Evolutionary conservation across 2,888 invertebrate species (phyloP), one percentile per base, ranked within the genome.

Genomic region (Muscina levida): DNA sequence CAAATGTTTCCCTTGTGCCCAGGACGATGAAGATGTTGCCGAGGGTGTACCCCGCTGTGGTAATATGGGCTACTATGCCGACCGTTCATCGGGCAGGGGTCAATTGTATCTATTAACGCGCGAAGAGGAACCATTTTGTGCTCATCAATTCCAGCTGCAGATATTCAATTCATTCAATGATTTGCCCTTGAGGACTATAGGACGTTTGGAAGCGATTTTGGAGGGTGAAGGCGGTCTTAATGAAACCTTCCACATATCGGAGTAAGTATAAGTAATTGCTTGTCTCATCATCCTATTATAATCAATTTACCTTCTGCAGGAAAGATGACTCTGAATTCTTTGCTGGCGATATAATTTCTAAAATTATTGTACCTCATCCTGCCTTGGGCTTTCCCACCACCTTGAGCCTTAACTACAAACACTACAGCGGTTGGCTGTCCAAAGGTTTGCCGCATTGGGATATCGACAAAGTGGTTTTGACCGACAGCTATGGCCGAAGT

Each of bases 11-110:
- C 94, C 94, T 0, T 96, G 96, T 87, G 88, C 89, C 17, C 89
- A 91, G 77, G 89, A 88, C 51, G 87, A 87, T 66, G 87, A 89
- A 77, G 89, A 87, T 48, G 82, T 87, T 46, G 87, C 87, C 1
- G 87, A 87, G 37, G 91, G 91, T 2, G 91, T 92, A 24, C 91
- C 92, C 1, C 91, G 93, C 0, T 98, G 97, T 89, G 97, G 97
- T 42, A 96, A 96, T 88, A 97, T 98, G 97, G 98, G 98, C 0
- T 98, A 97, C 91, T 97, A 97, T 89, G 96, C 98, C 0, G 96
- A 97, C 89, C 92, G 94, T 62, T 95, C 96, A 0, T 92, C 93
- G 3, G 97, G 96, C 0, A 92, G 96, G 31, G 97, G 97, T 0
- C 95, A 95, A 84, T 92, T 97, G n/a, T 98, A 96, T 87, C 91